A percentile compares a stretch with the other conserved stretches of the same genome.
Evolutionary conservation across 2,113 vertebrate genomes (phyloP).

Genomic region (Perca schrenkii): DNA sequence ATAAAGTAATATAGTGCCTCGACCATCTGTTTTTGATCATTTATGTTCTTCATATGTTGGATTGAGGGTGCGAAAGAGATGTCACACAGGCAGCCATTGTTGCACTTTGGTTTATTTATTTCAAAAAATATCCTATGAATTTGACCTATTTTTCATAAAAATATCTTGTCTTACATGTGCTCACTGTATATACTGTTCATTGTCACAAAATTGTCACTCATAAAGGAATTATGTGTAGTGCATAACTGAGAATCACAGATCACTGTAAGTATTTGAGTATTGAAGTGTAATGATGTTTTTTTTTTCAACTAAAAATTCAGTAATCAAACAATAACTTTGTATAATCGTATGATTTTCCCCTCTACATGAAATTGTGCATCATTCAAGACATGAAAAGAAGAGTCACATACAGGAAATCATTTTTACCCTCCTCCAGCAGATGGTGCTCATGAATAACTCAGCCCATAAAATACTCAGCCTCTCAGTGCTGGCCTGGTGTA

Average conservation of each 20-base stretch:
- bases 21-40: slow-evolving; percentile 31
- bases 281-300: slow-evolving; percentile 50
- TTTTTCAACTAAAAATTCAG: slow-evolving; percentile 60
- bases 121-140: slow-evolving; percentile 8
- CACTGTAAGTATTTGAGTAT: slow-evolving; percentile 23
- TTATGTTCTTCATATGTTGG: slow-evolving; percentile 1
- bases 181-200: slow-evolving; percentile 39
- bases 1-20: slow-evolving; percentile 65
- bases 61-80: neutral
- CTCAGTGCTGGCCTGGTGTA: too few species aligned
- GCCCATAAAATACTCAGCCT: neutral
- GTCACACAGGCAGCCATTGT: slow-evolving; percentile 3
- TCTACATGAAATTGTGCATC: slow-evolving; percentile 17
- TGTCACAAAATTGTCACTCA: slow-evolving; percentile 28
- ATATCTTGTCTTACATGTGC: slow-evolving; percentile 7
- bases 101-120: slow-evolving; percentile 59
- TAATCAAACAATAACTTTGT: slow-evolving; percentile 12
- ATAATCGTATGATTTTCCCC: neutral
- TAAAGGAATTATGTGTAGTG: slow-evolving; percentile 38
- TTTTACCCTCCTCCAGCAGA: slow-evolving; percentile 66
- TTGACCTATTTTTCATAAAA: slow-evolving; percentile 18
- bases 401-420: slow-evolving; percentile 14
- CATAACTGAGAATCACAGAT: slow-evolving; percentile 41
- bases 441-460: slow-evolving; percentile 68
- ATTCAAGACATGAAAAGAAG: slow-evolving; percentile 1